Evolutionary conservation across 2,888 invertebrate species (phyloP).

Genomic region (Drosophila mulleri): DNA sequence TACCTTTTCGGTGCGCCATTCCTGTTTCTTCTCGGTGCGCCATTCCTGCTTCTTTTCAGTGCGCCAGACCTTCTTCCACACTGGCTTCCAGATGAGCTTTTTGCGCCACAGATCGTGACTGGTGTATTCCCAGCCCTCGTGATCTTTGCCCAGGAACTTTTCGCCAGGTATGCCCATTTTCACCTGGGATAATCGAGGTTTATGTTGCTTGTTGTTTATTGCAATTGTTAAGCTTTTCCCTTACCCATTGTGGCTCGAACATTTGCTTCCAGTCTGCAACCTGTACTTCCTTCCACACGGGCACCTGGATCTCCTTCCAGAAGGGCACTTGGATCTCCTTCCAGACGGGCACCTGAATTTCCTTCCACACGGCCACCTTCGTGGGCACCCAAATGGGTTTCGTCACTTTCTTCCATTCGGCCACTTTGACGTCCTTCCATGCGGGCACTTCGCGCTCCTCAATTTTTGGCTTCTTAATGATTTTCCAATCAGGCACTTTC

Average conservation of each 20-base stretch:
- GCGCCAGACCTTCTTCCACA: slow-evolving; percentile 92
- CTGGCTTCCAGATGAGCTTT: slow-evolving; percentile 89
- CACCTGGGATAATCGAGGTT: slow-evolving; percentile 60
- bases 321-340: slow-evolving; percentile 85
- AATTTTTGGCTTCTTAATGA: slow-evolving; percentile 85
- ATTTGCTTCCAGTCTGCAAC: slow-evolving; percentile 86
- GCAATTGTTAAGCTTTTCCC: slow-evolving; percentile 1
- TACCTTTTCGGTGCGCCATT: slow-evolving; percentile 87
- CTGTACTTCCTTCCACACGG: slow-evolving; percentile 88
- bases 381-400: slow-evolving; percentile 86
- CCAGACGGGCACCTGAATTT: slow-evolving; percentile 88
- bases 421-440: slow-evolving; percentile 90
- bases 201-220: neutral
- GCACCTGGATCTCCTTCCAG: slow-evolving; percentile 88
- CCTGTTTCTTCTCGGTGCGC: slow-evolving; percentile 90
- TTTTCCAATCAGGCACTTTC: slow-evolving; percentile 91
- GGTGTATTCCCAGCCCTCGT: slow-evolving; percentile 93
- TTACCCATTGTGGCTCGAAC: slow-evolving; percentile 87
- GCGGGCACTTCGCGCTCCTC: slow-evolving; percentile 91
- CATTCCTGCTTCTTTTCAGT: slow-evolving; percentile 91
- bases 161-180: slow-evolving; percentile 91
- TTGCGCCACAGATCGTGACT: slow-evolving; percentile 95
- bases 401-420: slow-evolving; percentile 88
- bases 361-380: slow-evolving; percentile 89
- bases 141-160: slow-evolving; percentile 92